These are phyloP conservation scores for Bergia sp. DNA, from an alignment of 92 coral and sea anemone genomes.

Conservation along the genomic window DNA sequence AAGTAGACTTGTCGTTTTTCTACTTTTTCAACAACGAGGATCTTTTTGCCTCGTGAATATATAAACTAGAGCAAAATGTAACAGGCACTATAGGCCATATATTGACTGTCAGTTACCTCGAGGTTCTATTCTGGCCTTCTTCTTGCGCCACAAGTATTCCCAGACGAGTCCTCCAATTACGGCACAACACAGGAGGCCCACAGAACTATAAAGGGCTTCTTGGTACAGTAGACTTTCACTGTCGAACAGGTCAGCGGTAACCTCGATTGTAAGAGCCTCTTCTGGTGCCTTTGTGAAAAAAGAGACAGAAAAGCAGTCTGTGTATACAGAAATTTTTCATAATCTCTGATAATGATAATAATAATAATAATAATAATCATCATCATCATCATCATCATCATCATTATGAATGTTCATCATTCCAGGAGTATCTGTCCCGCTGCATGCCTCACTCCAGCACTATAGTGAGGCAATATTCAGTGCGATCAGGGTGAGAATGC, in stretches of 20 bases:
- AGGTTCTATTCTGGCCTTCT: background rate
- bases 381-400: too few species aligned
- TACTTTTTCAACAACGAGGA: too few species aligned
- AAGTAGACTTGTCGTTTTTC: too few species aligned
- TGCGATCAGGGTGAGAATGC: too few species aligned
- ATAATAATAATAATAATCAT: too few species aligned
- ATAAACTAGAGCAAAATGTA: background rate
- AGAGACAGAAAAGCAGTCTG: background rate
- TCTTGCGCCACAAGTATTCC: background rate
- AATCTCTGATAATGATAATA: too few species aligned
- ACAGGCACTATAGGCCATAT: too few species aligned
- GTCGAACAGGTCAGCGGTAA: conserved; percentile 26
- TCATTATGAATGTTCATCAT: too few species aligned
- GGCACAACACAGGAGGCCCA: conserved; percentile 10
- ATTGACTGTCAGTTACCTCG: background rate
- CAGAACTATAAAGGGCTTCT: background rate
- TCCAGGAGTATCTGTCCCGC: too few species aligned
- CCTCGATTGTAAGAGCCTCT: background rate
- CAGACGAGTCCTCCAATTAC: background rate
- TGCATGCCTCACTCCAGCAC: too few species aligned
- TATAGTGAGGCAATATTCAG: too few species aligned
- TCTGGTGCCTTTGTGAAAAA: conserved; percentile 8
- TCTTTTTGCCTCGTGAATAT: background rate
- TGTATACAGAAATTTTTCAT: background rate
- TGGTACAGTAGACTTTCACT: conserved; percentile 13